Conservation (phyloP, 2,797 vertebrate genomes). For the Mionectes olivaceus region DNA sequence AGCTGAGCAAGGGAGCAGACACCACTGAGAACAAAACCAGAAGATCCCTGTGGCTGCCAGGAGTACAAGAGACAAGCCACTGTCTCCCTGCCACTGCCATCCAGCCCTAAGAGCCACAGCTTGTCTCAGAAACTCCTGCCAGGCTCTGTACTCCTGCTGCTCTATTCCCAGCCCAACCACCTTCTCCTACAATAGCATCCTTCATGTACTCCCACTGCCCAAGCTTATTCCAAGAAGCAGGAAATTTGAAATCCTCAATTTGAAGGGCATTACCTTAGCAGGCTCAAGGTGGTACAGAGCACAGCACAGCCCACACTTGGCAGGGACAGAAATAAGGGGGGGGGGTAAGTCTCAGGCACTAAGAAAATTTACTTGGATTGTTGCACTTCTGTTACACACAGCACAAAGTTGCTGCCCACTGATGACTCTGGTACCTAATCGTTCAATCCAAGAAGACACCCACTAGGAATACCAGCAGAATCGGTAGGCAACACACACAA, state of each 20-base stretch:
- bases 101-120: neutral
- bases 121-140: neutral
- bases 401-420: neutral
- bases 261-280: neutral
- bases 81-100: neutral
- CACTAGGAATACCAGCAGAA: neutral
- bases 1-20: neutral
- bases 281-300: neutral
- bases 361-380: neutral
- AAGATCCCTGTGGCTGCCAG: neutral
- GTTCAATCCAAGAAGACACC: neutral
- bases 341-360: neutral
- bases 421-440: neutral
- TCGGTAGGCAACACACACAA: neutral
- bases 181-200: neutral
- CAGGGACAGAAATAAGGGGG: accelerated
- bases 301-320: neutral
- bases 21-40: neutral
- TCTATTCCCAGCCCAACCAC: neutral
- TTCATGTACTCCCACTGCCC: neutral
- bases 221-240: neutral
- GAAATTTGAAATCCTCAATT: neutral
- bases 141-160: neutral
- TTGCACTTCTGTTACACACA: neutral
- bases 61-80: neutral